A percentile compares a stretch with the other conserved stretches of the same genome.
Conservation (phyloP, 1,140 invertebrate species). For the Patella vulgata region DNA sequence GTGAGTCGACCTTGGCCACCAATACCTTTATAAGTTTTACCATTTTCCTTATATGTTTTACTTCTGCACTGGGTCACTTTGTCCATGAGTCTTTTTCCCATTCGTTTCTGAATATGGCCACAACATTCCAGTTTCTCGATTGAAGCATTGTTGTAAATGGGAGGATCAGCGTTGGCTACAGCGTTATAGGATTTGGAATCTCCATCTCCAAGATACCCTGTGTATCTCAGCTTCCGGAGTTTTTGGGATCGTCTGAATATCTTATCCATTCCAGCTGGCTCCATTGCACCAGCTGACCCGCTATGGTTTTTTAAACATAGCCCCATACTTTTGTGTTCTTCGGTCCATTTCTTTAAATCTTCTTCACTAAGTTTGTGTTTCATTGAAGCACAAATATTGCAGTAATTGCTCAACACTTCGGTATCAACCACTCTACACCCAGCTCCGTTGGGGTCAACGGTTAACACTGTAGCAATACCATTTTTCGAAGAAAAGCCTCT, state of each 20-base stretch:
- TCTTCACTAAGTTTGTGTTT: constrained; percentile 5
- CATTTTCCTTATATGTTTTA: background rate
- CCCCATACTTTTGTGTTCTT: background rate
- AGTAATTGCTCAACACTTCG: constrained; percentile 5
- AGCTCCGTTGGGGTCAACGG: constrained; percentile 5
- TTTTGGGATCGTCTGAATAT: constrained; percentile 18
- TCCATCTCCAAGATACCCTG: constrained; percentile 16
- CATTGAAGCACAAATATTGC: background rate
- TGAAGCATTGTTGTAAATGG: background rate
- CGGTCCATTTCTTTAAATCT: constrained; percentile 7
- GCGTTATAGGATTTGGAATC: constrained; percentile 10
- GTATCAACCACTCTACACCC: constrained; percentile 12
- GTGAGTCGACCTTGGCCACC: constrained; percentile 6
- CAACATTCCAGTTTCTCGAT: constrained; percentile 19
- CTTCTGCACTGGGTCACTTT: constrained; percentile 9
- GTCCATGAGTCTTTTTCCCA: constrained; percentile 17
- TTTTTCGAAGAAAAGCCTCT: constrained; percentile 19
- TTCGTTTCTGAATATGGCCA: constrained; percentile 18
- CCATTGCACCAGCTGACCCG: constrained; percentile 48
- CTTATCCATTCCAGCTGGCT: constrained; percentile 29
- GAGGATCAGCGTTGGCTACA: background rate
- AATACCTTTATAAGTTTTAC: constrained; percentile 9
- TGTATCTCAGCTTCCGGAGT: constrained; percentile 4
- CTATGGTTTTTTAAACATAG: constrained; percentile 14
- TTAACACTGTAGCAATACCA: constrained; percentile 12